Conservation (phyloP, 2,888 invertebrate species). For the Teleiodes luculella region DNA sequence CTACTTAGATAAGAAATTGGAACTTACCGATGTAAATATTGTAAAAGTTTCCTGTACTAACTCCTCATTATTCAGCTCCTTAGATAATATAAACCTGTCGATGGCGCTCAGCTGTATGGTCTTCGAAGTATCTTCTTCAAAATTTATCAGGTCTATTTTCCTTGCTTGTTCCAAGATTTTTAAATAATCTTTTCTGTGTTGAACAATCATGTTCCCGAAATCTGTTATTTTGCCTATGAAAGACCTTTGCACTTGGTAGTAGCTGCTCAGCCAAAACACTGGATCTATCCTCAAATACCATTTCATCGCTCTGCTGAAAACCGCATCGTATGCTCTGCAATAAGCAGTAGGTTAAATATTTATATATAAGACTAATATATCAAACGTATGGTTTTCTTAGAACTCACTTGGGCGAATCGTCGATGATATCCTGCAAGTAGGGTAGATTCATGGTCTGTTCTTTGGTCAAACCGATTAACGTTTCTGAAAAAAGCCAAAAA, state of each 20-base stretch:
- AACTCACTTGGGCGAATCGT: neutral
- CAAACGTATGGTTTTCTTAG: too few relatives aligned
- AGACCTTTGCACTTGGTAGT: too few relatives aligned
- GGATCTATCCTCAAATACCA: too few relatives aligned
- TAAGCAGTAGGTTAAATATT: too few relatives aligned
- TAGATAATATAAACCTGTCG: slow-evolving; percentile 49
- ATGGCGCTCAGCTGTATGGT: slow-evolving; percentile 45
- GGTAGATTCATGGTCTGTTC: neutral
- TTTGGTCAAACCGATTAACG: neutral
- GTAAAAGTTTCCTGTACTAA: slow-evolving; percentile 47
- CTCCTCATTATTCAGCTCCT: slow-evolving; percentile 44
- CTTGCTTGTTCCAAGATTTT: too few relatives aligned
- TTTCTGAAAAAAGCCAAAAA: neutral
- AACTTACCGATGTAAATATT: slow-evolving; percentile 59
- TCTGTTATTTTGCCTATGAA: too few relatives aligned
- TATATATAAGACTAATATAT: too few relatives aligned
- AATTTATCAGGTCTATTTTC: slow-evolving; percentile 30
- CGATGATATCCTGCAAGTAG: neutral
- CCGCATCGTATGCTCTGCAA: too few relatives aligned
- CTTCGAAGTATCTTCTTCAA: slow-evolving; percentile 26
- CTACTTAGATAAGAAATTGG: neutral
- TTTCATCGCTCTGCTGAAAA: too few relatives aligned
- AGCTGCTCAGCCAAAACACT: too few relatives aligned
- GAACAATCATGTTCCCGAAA: too few relatives aligned
- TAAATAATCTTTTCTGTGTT: too few relatives aligned